Evolutionary conservation across 2,113 vertebrate genomes (phyloP).

Genomic region (Calonectris borealis): DNA sequence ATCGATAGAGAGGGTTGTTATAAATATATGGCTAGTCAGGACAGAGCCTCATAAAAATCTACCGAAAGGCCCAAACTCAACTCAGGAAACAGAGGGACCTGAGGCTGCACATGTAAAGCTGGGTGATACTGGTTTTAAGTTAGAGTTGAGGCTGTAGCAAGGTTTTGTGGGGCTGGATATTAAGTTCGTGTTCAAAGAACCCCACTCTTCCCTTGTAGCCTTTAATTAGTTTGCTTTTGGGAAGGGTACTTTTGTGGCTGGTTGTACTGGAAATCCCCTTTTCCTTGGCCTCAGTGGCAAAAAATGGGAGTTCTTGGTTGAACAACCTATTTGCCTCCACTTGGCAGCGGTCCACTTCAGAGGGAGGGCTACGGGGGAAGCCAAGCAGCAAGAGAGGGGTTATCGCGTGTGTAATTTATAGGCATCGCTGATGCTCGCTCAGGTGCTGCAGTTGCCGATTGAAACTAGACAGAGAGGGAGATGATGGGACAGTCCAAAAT

Average conservation of each 20-base stretch:
- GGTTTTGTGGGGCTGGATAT: neutral
- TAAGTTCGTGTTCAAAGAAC: neutral
- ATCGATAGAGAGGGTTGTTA: neutral
- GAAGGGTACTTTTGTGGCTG: neutral
- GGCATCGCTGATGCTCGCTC: neutral
- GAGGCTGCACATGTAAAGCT: neutral
- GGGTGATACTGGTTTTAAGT: neutral
- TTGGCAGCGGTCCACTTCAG: neutral
- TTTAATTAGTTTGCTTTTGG: neutral
- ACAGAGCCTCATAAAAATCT: neutral
- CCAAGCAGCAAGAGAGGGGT: neutral
- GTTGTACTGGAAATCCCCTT: neutral
- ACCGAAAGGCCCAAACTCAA: neutral
- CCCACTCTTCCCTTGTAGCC: neutral
- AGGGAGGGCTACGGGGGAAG: neutral
- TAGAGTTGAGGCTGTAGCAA: neutral
- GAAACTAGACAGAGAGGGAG: neutral
- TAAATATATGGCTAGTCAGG: neutral
- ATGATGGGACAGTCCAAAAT: neutral
- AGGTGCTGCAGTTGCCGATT: neutral
- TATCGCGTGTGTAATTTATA: neutral
- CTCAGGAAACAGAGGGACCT: neutral
- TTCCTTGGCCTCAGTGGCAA: neutral
- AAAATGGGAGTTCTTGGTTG: neutral
- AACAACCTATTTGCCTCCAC: neutral